Evolutionary conservation across 2,113 vertebrate genomes (phyloP).

Genomic region (Steatornis caripensis): DNA sequence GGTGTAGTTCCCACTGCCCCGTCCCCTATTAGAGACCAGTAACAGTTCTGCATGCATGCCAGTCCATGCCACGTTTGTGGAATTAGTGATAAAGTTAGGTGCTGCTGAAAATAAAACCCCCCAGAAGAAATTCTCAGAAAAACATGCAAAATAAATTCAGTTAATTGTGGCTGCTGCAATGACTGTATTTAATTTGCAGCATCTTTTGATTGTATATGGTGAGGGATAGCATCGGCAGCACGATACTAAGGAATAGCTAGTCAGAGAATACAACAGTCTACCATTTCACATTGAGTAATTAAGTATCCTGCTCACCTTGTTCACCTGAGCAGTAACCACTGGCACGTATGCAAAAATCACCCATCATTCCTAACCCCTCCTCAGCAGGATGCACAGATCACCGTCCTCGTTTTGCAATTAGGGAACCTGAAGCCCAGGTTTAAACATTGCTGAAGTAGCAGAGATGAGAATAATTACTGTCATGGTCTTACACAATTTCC

Average conservation of each 20-base stretch:
- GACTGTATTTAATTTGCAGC: conserved; percentile 18
- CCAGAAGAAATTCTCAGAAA: neutral
- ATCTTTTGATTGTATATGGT: neutral
- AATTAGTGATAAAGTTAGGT: neutral
- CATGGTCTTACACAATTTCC: neutral
- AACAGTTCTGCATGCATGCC: neutral
- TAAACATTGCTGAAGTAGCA: neutral
- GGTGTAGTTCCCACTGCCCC: neutral
- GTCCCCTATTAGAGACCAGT: neutral
- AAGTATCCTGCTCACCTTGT: neutral
- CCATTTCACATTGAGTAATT: neutral
- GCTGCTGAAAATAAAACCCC: neutral
- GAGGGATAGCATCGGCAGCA: neutral
- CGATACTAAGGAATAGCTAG: neutral
- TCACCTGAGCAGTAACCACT: neutral
- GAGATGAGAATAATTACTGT: neutral
- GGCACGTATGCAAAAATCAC: neutral
- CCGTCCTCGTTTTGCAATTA: neutral
- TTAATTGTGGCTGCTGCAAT: neutral
- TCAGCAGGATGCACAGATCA: neutral
- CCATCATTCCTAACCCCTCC: neutral
- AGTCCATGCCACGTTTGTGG: neutral
- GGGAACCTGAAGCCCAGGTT: neutral
- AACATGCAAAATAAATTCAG: neutral
- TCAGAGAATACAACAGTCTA: neutral